Base-by-base conservation (phyloP, 2,113 vertebrate species). In the Epinephelus moara region DNA sequence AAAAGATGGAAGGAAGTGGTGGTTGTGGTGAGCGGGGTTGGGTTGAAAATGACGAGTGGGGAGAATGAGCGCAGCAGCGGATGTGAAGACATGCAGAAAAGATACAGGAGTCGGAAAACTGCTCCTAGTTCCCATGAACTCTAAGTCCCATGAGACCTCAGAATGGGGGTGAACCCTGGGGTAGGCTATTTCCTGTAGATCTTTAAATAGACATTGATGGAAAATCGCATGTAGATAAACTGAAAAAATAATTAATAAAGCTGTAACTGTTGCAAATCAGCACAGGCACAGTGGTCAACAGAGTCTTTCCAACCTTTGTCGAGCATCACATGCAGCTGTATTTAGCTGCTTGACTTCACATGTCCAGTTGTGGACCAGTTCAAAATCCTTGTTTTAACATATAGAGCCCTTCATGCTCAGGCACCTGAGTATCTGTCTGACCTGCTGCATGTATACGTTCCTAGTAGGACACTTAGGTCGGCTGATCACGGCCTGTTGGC, bases 41-140 rank as follows among this genome's bases (percentile, higher is more conserved):
- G 53, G 33, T 14, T 64, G 75, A 50, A 70, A 70, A 82, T 86
- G 77, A 89, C 87, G 59, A 87, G 70, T 19, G 7, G 56, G 53
- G 61, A 78, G 76, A 82, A 63, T 1, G 74, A 78, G 40, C 7
- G 45, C 55, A 63, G 72, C 63, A 3, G 70, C 13, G 55, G 87
- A 93, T 84, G 84, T 85, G 82, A 89, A 87, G 78, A 84, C 25
- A n/a, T n/a, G 50, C 33, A 70, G 70, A 75, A 87, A 87, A 84
- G 59, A 76, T 19, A 47, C 47, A 25, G 15, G 47, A 91, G 78
- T 78, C 21, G 9, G 79, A 84, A 88, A 85, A 85, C 60, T 70
- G 69, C 42, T 86, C 81, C 81, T 75, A 68, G 89, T 93, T 94
- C 93, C 83, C 93, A 94, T 92, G 90, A 94, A 94, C 92, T 89